Evolutionary conservation across 1,140 invertebrate genomes (phyloP).

Genomic region (Danaus plexippus): DNA sequence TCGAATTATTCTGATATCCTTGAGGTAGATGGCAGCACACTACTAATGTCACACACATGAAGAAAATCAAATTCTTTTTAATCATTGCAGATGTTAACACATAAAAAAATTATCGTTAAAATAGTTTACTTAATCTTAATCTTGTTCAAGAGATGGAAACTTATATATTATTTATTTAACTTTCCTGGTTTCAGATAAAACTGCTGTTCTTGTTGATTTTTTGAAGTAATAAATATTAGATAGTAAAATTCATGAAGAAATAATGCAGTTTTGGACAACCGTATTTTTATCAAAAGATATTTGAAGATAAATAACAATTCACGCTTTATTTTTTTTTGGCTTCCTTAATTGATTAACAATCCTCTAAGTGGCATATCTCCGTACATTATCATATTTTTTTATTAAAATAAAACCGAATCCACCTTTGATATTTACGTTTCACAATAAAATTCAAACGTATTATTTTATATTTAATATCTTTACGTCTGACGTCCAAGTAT

Average conservation of each 20-base stretch:
- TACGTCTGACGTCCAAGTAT: not conserved
- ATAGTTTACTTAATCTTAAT: not conserved
- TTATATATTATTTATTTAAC: too few species aligned
- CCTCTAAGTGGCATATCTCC: too few species aligned
- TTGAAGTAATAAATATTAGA: too few species aligned
- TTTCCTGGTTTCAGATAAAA: too few species aligned
- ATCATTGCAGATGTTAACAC: not conserved
- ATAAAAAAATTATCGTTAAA: not conserved
- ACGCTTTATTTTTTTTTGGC: too few species aligned
- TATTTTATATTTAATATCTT: not conserved
- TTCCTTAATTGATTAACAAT: too few species aligned
- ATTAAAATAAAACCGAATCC: constrained; percentile 2
- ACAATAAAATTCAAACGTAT: not conserved
- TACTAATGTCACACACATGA: not conserved
- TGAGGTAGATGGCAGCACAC: constrained; percentile 6
- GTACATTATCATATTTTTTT: too few species aligned
- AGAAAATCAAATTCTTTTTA: not conserved
- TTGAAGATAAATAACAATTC: too few species aligned
- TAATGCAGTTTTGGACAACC: too few species aligned
- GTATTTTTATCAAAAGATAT: too few species aligned
- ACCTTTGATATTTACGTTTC: not conserved
- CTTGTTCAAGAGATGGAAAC: not conserved
- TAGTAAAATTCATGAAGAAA: too few species aligned
- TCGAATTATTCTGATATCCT: constrained; percentile 12
- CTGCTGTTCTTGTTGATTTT: too few species aligned